These are phyloP conservation scores for Nephila pilipes DNA, from an alignment of 1,140 invertebrate genomes.

Conservation along the genomic window DNA sequence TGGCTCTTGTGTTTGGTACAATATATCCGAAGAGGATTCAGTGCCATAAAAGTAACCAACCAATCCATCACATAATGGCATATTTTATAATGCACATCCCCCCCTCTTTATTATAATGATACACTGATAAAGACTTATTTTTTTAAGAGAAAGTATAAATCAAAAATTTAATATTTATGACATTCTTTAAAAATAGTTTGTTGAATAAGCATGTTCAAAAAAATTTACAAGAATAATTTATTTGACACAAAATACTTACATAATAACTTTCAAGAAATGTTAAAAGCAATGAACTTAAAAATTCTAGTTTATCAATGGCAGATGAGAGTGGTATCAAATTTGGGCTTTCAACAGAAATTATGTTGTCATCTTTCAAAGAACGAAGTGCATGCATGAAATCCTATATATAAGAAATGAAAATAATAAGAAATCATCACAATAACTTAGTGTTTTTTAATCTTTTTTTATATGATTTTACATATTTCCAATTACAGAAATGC, in stretches of 20 bases:
- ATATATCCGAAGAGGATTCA: too few relatives aligned
- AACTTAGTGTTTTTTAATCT: too few relatives aligned
- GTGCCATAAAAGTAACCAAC: too few relatives aligned
- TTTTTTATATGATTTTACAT: too few relatives aligned
- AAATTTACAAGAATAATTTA: not conserved
- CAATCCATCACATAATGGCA: too few relatives aligned
- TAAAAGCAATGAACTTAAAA: constrained; percentile 49
- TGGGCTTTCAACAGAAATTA: constrained; percentile 31
- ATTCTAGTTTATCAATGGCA: constrained; percentile 63
- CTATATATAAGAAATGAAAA: not conserved
- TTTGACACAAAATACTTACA: constrained; percentile 36
- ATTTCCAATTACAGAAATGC: too few relatives aligned
- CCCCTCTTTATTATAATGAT: too few relatives aligned
- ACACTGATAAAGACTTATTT: not conserved
- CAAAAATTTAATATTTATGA: not conserved
- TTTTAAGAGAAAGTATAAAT: not conserved
- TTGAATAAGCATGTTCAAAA: not conserved
- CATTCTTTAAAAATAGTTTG: not conserved
- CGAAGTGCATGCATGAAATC: constrained; percentile 61
- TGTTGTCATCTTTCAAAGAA: constrained; percentile 58
- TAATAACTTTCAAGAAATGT: constrained; percentile 62
- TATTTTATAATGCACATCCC: too few relatives aligned
- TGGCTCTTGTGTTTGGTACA: too few relatives aligned
- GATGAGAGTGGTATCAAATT: constrained; percentile 4
- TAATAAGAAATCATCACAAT: not conserved